Evolutionary conservation across 1,140 invertebrate genomes (phyloP), one percentile per base, ranked within the genome.

Genomic region (Oncopeltus fasciatus): DNA sequence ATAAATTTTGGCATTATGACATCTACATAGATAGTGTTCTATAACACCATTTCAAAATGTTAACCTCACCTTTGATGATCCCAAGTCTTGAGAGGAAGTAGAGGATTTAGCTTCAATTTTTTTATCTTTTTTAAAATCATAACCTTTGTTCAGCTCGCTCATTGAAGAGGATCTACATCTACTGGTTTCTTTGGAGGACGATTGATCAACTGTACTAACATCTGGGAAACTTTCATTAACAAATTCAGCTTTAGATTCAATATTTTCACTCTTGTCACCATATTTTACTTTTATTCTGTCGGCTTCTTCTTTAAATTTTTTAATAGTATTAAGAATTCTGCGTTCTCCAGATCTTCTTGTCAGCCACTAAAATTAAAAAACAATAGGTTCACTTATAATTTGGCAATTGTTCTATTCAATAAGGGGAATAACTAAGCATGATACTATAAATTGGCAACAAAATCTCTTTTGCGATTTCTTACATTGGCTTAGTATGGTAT

Each of bases 271-370:
- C 14, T 38, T 38, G 5, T 8, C 5, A 38, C 5, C 14, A 38
- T 38, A 38, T 38, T 14, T 14, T 20, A 18, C 38, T 61, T 31
- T 61, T 28, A 61, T 14, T 28, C n/a, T n/a, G 16, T 29, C 59
- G 26, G 51, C 12, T 28, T 61, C 47, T 2, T 21, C 46, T 31
- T 49, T 61, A n/a, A 61, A 51, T 14, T 47, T 61, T 51, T 61
- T 46, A 3, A 61, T 31, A 12, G 20, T n/a, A 29, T 61, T 61
- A 1, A 61, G 11, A 4, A 49, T 47, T 51, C 46, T 61, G 18
- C 31, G 49, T 29, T 61, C 59, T 24, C 46, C 27, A 28, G 12
- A 29, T 46, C 26, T 61, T 27, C 29, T 47, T 26, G 14, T 14
- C 49, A 53, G 3, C 49, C 49, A 53, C 49, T 53, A 24, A n/a